Base-by-base conservation (phyloP, 2,888 invertebrate genomes). In the Crocallis elinguaria region DNA sequence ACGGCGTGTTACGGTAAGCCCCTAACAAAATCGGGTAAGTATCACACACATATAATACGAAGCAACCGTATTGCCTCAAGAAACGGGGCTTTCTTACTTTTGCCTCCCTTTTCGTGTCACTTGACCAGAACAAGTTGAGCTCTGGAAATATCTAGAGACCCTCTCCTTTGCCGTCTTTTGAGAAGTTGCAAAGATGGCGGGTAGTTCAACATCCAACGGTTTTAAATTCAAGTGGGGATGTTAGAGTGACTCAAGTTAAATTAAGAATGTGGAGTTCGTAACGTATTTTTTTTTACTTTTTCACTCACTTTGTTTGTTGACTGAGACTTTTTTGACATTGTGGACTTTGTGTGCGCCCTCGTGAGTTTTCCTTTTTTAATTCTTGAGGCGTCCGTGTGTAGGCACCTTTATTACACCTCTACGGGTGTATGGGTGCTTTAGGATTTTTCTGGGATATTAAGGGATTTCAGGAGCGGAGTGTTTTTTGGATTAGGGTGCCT, bases 231-330 rank as follows among this genome's bases (percentile, higher is more conserved):
- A 86, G 82, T 82, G 79, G 86, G 85, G 87, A 86, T 84, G 88
- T 86, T 86, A 86, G 84, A 88, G 86, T 85, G 88, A 88, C 88
- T 90, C 88, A 90, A 90, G 90, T 90, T 91, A 90, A 90, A 91
- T 91, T 91, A 91, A 91, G 91, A 91, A 91, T 91, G 88, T 90
- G 88, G 84, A 88, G 84, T 82, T 86, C 79, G 77, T 77, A 68
- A 76, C 79, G 75, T 73, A 54, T 53, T 53, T 79, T 83, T 38
- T 80, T 82, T 81, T 81, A 74, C 75, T 72, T 73, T 53, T 53
- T 53, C 53, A 53, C 53, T 77, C 78, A 82, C 83, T 86, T 85
- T 88, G 89, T 89, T 90, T 90, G 89, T 90, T 84, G 88, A 85
- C 80, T 76, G 77, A 75, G 86, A 86, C 86, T 89, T 89, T 88